These are phyloP conservation scores for Xestia c-nigrum DNA, from an alignment of 2,888 invertebrate genomes.

Conservation along the genomic window DNA sequence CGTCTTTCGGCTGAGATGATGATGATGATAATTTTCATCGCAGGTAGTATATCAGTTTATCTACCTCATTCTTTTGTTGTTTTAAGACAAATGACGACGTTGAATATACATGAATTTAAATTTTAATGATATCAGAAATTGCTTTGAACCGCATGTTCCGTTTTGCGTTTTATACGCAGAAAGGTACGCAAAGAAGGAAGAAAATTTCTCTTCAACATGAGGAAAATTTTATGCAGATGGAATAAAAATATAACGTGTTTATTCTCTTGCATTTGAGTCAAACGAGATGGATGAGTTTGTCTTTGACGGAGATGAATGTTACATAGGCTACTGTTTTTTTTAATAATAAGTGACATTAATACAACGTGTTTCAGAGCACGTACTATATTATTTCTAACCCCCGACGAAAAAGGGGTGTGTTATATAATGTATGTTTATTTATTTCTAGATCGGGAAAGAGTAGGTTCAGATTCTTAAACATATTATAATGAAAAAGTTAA, in stretches of 20 bases:
- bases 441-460: no score
- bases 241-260: conserved; percentile 1
- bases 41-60: not conserved
- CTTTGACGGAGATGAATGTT: not conserved
- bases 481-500: no score
- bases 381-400: not conserved
- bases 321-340: not conserved
- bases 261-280: conserved; percentile 1
- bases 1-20: no score
- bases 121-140: not conserved
- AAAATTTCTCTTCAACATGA: not conserved
- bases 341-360: no score
- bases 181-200: not conserved
- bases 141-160: not conserved
- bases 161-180: not conserved
- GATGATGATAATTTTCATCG: not conserved
- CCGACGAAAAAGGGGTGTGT: no score
- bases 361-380: not conserved
- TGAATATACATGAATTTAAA: not conserved
- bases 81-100: not conserved
- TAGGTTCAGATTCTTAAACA: no score
- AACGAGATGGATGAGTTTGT: not conserved
- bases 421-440: no score
- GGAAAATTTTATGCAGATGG: conserved; percentile 2
- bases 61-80: no score